Evolutionary conservation across 2,888 invertebrate species (phyloP).

Genomic region (Leptogaster cylindrica): DNA sequence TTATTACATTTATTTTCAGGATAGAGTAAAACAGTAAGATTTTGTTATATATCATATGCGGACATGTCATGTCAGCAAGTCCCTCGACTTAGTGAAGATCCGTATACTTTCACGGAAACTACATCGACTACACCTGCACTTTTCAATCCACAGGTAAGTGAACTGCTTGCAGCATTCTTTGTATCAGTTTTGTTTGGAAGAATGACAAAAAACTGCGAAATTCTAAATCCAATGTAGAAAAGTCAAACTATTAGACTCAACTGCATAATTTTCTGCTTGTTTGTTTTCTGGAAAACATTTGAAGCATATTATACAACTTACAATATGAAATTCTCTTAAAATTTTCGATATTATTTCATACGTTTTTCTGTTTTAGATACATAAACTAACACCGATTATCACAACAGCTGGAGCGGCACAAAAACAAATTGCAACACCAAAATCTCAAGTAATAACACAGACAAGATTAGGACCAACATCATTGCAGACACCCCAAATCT

Average conservation of each 20-base stretch:
- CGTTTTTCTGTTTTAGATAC: conserved; percentile 45
- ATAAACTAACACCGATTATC: conserved; percentile 46
- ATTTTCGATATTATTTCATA: too few species aligned
- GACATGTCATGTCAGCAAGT: conserved; percentile 44
- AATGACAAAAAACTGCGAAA: background rate
- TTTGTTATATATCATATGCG: conserved; percentile 34
- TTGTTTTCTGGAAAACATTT: background rate
- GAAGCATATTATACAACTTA: background rate
- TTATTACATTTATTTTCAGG: conserved; percentile 7
- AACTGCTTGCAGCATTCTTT: background rate
- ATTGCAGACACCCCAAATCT: conserved; percentile 43
- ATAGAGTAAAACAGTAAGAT: conserved; percentile 7
- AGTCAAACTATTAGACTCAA: background rate
- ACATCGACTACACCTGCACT: conserved; percentile 59
- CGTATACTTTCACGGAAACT: conserved; percentile 62
- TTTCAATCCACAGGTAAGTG: conserved; percentile 60
- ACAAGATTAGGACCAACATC: conserved; percentile 28
- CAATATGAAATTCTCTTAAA: background rate
- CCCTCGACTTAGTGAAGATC: conserved; percentile 57
- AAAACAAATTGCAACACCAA: conserved; percentile 38
- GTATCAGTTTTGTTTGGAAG: background rate
- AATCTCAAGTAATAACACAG: conserved; percentile 32
- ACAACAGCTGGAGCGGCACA: conserved; percentile 27
- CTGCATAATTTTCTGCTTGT: background rate
- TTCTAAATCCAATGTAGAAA: background rate